Evolutionary conservation across 2,797 vertebrate species (phyloP), one percentile per base, ranked within the genome.

Genomic region (Aselliscus stoliczkanus): DNA sequence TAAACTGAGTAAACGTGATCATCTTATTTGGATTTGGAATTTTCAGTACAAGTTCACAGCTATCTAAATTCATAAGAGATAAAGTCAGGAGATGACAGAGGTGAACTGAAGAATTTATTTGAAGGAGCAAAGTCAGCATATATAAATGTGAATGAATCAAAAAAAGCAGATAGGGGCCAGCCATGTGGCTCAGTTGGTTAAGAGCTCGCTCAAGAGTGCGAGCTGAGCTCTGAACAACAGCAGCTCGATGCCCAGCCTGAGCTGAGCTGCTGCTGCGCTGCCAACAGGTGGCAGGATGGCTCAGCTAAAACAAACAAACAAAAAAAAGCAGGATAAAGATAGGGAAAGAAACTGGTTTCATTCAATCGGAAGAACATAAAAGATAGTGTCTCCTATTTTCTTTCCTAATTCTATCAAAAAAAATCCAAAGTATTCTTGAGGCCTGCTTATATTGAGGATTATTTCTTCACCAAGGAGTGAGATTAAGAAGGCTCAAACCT

Each of bases 351-450:
- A 75, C 37, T 75, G 21, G 42, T 69, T 96, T 94, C 44, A 86
- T 79, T 94, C 62, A 54, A 25, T 67, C 85, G 56, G 27, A 92
- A 96, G 83, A 95, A 95, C 29, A 58, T 79, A 20, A 80, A 83
- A 88, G 56, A 95, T 27, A 80, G 13, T 70, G 88, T 90, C 72
- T 67, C n/a, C 13, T 90, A 56, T 70, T 93, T 69, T 73, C 80
- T 12, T 93, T 90, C 84, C 86, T 84, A 94, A 95, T 80, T 93
- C 62, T 70, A 95, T 91, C 75, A 94, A 87, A 87, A 87, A 20
- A 96, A 94, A 62, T 84, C 25, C 44, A 31, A 89, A 85, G 13
- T 83, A 87, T 75, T 92, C 79, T 81, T 56, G 80, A 85, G 79
- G n/a, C 18, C 2, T 95, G 77, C 44, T 90, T 64, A 80, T 84